Base-by-base conservation (phyloP, 53 echinoderm and acorn worm species). In the Holothuria scabra region DNA sequence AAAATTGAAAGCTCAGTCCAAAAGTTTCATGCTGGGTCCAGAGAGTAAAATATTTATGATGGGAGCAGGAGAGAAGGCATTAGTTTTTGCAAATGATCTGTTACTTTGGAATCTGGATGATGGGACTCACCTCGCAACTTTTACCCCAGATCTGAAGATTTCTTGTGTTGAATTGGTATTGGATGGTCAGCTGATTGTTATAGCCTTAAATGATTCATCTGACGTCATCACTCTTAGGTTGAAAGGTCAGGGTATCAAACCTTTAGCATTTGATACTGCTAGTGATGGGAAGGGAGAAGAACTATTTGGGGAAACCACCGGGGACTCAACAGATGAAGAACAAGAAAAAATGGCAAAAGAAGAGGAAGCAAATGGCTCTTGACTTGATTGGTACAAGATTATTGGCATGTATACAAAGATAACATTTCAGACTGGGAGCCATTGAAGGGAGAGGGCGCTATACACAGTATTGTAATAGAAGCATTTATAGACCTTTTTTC, bases 291-390 rank as follows among this genome's bases (percentile, higher is more conserved):
- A 84, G 18, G 92, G 93, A 32, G 80, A 91, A 74, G 96, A 96
- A 41, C 84, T 96, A 8, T 96, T 93, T 76, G 96, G 93, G 4
- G 96, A 96, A 70, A 96, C 96, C 1, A 96, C 96, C 2, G 96
- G 96, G 5, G 96, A 96, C 79, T 93, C 93, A 1, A 80, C 89
- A 0, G 86, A 93, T 0, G 96, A 96, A 44, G 93, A 91, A 24
- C 83, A 89, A 2, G 89, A 89, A 10, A 87, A 89, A 4, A 84
- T 86, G 65, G 85, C 86, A 0, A 90, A 87, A 28, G 89, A 90
- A 22, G 80, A 65, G 14, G 84, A 79, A 6, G 83, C 28, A 72
- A 80, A 12, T 22, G 80, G 58, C 9, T 22, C 34, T 28, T 29
- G 10, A 10, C 2, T 41, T 10, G 10, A 5, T 41, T 0, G 0